These are phyloP conservation scores for Leptothorax acervorum DNA, from an alignment of 2,888 invertebrate genomes.

Conservation along the genomic window DNA sequence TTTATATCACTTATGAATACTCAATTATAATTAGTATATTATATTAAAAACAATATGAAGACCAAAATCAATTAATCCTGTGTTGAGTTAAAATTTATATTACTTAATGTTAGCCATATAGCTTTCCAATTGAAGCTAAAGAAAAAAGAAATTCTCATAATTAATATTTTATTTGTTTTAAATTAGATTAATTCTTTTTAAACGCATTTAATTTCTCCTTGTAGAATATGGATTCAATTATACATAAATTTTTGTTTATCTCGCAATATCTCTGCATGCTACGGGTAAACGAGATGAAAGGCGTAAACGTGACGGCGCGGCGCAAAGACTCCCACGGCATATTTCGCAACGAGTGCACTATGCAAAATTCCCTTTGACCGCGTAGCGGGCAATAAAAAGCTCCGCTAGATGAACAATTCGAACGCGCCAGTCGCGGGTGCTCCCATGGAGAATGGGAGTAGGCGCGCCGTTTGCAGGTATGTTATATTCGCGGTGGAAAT, in stretches of 20 bases:
- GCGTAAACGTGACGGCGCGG: not conserved
- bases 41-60: not conserved
- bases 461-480: slow-evolving; percentile 58
- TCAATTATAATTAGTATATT: not conserved
- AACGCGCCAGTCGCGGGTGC: not conserved
- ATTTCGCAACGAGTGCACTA: slow-evolving; percentile 21
- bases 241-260: not conserved
- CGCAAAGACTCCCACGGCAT: slow-evolving; percentile 41
- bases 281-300: slow-evolving; percentile 3
- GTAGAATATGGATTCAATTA: not conserved
- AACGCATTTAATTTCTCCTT: not conserved
- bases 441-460: slow-evolving; percentile 36
- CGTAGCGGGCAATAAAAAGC: slow-evolving; percentile 21
- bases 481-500: slow-evolving; percentile 37
- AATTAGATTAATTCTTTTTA: not conserved
- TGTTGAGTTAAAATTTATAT: not conserved
- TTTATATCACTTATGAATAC: not conserved
- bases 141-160: not conserved
- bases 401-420: slow-evolving; percentile 36
- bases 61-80: not conserved
- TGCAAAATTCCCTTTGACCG: slow-evolving; percentile 39
- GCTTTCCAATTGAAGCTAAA: not conserved
- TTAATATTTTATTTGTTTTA: not conserved
- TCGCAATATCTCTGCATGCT: not conserved
- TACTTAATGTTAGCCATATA: not conserved